phyloP scores from a whole-genome alignment of 2,113 vertebrate species.

The Paradisaea rubra region DNA sequence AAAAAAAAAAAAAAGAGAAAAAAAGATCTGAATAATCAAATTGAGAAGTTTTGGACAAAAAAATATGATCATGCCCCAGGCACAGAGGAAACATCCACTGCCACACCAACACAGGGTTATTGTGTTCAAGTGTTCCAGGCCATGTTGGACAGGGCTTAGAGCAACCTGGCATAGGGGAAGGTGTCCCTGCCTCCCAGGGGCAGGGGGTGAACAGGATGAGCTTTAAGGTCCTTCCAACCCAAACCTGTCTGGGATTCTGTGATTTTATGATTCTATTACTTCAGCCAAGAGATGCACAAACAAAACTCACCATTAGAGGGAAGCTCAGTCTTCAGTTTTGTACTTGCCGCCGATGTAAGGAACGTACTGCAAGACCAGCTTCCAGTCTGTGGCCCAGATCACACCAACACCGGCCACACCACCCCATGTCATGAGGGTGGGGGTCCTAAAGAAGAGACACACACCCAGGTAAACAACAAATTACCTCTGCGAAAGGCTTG shows the following conservation, averaged over 20 bases:
- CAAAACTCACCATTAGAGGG: constrained; percentile 26
- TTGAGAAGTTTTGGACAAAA: not conserved
- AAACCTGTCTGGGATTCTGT: not conserved
- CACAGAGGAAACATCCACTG: not conserved
- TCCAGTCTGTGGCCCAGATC: constrained; percentile 89
- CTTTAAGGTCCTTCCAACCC: not conserved
- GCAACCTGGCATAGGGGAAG: not conserved
- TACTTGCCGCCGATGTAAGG: constrained; percentile 89
- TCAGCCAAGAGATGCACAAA: not conserved
- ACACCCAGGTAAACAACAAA: not conserved
- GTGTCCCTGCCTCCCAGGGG: not conserved
- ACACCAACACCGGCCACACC: constrained; percentile 72
- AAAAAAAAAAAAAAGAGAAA: too few relatives aligned
- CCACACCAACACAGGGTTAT: not conserved
- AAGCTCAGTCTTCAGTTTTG: constrained; percentile 74
- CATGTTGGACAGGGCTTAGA: not conserved
- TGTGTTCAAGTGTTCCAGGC: not conserved
- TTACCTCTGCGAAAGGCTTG: not conserved
- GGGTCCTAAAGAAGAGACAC: constrained; percentile 71
- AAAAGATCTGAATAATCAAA: not conserved
- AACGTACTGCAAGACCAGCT: constrained; percentile 85
- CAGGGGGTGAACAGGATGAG: not conserved
- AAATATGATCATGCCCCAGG: fast-evolving
- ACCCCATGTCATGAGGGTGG: constrained; percentile 79
- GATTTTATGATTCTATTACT: not conserved